Evolutionary conservation across 2,797 vertebrate genomes (phyloP).

Genomic region (Esox lucius): DNA sequence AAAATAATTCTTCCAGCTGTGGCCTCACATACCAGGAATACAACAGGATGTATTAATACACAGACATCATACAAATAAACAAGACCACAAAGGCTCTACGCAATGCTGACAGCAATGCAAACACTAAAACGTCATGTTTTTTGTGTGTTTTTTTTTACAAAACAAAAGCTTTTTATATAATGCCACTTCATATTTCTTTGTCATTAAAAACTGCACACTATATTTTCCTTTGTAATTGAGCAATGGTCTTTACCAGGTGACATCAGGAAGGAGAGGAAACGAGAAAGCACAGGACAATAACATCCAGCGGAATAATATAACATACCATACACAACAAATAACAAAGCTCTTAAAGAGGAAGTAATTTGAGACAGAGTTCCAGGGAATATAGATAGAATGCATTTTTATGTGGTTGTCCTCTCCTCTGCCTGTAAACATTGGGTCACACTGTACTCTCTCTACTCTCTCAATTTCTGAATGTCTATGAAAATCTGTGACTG

Average conservation of each 20-base stretch:
- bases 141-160: background rate
- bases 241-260: background rate
- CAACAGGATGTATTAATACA: background rate
- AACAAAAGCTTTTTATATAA: slow-evolving; percentile 2
- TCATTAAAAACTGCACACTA: background rate
- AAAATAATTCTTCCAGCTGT: background rate
- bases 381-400: too few relatives aligned
- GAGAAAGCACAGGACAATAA: background rate
- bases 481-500: too few relatives aligned
- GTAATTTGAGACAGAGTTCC: too few relatives aligned
- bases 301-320: background rate
- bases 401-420: too few relatives aligned
- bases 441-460: too few relatives aligned
- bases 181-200: background rate
- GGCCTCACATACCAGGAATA: background rate
- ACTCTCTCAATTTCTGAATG: too few relatives aligned
- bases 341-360: too few relatives aligned
- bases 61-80: too few relatives aligned
- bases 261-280: background rate
- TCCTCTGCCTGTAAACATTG: too few relatives aligned
- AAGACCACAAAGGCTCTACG: background rate
- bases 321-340: background rate
- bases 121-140: background rate
- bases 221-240: background rate
- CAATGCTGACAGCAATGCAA: background rate